A percentile compares a stretch with the other conserved stretches of the same genome.
Conservation (phyloP, 2,888 invertebrate genomes). For the Macrosiphum euphorbiae region DNA sequence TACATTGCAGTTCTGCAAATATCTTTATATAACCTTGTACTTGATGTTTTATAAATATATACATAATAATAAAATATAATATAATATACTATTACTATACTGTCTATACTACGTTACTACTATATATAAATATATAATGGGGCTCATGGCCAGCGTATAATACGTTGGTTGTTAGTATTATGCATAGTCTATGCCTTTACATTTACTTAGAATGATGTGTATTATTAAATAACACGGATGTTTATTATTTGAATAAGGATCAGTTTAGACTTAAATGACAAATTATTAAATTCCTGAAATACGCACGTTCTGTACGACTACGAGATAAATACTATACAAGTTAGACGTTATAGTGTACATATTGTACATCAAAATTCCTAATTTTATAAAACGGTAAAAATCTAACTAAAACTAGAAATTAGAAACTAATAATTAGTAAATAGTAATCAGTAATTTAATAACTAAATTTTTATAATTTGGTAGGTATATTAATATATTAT, state of each 20-base stretch:
- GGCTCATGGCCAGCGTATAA: not conserved
- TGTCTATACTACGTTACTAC: no score
- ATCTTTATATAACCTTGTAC: not conserved
- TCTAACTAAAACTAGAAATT: not conserved
- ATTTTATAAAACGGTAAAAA: not conserved
- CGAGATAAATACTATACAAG: not conserved
- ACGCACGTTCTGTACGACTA: not conserved
- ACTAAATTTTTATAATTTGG: not conserved
- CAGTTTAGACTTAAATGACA: not conserved
- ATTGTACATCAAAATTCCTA: not conserved
- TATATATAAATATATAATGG: no score
- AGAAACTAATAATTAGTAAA: not conserved
- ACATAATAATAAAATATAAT: not conserved
- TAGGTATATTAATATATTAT: not conserved
- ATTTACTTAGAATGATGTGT: not conserved
- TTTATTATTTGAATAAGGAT: slow-evolving; percentile 36
- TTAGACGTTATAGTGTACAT: not conserved
- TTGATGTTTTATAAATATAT: not conserved
- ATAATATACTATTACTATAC: no score
- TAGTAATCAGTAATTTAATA: not conserved
- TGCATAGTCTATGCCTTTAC: not conserved
- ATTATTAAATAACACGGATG: slow-evolving; percentile 26
- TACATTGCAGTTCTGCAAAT: not conserved
- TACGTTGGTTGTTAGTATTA: not conserved
- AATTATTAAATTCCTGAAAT: not conserved